Evolutionary conservation across 1,140 invertebrate genomes (phyloP), one percentile per base, ranked within the genome.

Genomic region (Magallana gigas): DNA sequence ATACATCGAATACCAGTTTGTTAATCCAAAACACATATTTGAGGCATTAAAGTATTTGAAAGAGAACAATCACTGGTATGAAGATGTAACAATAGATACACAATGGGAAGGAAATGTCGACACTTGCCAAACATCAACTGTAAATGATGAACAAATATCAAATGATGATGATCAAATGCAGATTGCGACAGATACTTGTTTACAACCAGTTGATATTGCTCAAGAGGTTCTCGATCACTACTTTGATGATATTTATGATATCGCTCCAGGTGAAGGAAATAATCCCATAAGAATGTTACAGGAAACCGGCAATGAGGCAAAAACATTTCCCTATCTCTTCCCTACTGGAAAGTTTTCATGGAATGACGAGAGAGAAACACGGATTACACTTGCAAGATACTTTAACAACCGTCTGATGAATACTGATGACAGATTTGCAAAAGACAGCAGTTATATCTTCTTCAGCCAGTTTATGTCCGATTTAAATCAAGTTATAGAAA

Each of bases 191-290:
- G 87, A 90, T 81, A 83, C 89, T 57, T 88, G 87, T 71, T 56
- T 90, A 5, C 87, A 90, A 86, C 89, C 89, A 62, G 84, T 82
- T 56, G 85, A 90, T 84, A 86, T 90, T 48, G 87, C 68, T 56
- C 89, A 90, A 62, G 89, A 90, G 68, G 16, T 85, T 68, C 18
- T 90, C 23, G 83, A 87, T 64, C 23, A 71, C 12, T 59, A 85
- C 9, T 87, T 87, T 80, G 84, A 88, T 29, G 29, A 81, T 71
- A 58, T 88, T 14, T 90, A 85, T 36, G 84, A 59, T 85, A 48
- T 48, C 5, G 36, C 36, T 4, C 36, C 36, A 4, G 36, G 36
- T 5, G 36, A 48, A 48, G 36, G 36, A 48, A 48, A 48, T 48
- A 62, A 62, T 11, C 60, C 60, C 0, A n/a, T 62, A 0, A 12